These are phyloP conservation scores for Hyles euphorbiae DNA, from an alignment of 1,140 invertebrate species.

Conservation along the genomic window DNA sequence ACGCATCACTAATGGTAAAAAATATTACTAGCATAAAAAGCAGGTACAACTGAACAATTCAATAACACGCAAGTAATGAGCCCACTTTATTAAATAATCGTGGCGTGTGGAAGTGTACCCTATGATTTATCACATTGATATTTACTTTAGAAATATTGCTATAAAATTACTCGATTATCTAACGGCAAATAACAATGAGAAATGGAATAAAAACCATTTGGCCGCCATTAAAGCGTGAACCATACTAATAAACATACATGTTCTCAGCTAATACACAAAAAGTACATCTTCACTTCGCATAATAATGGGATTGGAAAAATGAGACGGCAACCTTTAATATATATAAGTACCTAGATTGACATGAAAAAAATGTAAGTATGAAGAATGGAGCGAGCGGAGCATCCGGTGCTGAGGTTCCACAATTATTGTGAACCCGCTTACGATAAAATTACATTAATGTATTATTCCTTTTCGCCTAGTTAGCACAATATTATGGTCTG, in stretches of 20 bases:
- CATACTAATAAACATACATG: conserved; percentile 37
- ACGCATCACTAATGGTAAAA: too few species aligned
- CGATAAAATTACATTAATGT: too few species aligned
- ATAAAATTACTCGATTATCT: conserved; percentile 19
- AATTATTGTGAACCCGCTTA: too few species aligned
- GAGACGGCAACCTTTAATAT: conserved; percentile 41
- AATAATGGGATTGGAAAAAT: conserved; percentile 57
- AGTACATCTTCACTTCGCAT: conserved; percentile 54
- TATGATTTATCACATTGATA: conserved; percentile 5
- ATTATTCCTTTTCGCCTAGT: too few species aligned
- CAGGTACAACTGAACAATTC: too few species aligned
- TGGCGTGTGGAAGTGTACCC: neutral
- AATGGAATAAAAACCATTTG: conserved; percentile 30
- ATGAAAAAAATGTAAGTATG: conserved; percentile 19
- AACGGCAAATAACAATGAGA: conserved; percentile 23
- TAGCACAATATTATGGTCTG: too few species aligned
- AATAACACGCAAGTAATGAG: too few species aligned
- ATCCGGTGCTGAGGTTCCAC: conserved; percentile 26
- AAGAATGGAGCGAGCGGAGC: conserved; percentile 32
- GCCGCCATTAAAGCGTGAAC: conserved; percentile 38
- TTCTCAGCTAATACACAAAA: conserved; percentile 45
- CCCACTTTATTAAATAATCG: too few species aligned
- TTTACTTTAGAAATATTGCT: conserved; percentile 11
- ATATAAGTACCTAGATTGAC: conserved; percentile 12
- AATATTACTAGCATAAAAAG: too few species aligned